Conservation (phyloP, 2,797 vertebrate species). For the Agapornis canus region DNA sequence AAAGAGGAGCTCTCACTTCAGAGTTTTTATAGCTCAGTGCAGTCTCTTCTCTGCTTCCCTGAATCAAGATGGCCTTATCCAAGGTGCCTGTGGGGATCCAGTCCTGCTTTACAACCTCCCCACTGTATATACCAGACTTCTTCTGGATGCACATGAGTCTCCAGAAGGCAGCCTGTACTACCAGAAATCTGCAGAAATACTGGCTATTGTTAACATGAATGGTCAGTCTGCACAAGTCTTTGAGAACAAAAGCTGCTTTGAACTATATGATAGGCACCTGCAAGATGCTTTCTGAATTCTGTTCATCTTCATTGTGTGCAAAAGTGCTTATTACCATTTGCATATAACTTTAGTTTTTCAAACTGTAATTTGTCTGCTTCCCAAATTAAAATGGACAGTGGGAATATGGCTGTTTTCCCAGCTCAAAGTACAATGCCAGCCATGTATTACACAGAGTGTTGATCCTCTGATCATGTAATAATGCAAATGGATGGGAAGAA, state of each 20-base stretch:
- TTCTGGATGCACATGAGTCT: rapidly evolving
- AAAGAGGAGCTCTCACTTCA: not conserved
- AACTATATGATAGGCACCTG: not conserved
- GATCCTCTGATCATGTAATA: not conserved
- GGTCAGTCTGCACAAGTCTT: not conserved
- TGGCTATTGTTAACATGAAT: not conserved
- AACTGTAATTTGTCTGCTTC: slow-evolving; percentile 7
- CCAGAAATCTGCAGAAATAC: not conserved
- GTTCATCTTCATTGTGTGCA: not conserved
- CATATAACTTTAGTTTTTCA: not conserved
- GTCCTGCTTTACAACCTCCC: not conserved
- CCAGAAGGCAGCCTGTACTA: not conserved
- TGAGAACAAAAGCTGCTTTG: not conserved
- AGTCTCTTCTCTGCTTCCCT: not conserved
- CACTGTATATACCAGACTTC: not conserved
- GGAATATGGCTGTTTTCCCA: not conserved
- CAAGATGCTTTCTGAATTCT: not conserved
- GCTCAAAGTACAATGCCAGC: not conserved
- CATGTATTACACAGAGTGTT: not conserved
- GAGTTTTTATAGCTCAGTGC: not conserved
- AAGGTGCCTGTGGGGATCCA: not conserved
- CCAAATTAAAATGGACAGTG: not conserved
- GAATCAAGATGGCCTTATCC: not conserved
- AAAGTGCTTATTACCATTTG: not conserved
- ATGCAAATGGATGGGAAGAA: slow-evolving; percentile 2